A percentile compares a stretch with the other conserved stretches of the same genome.
These are phyloP conservation scores for Caenorhabditis brenneri DNA, from an alignment of 1,140 invertebrate species.

Conservation along the genomic window DNA sequence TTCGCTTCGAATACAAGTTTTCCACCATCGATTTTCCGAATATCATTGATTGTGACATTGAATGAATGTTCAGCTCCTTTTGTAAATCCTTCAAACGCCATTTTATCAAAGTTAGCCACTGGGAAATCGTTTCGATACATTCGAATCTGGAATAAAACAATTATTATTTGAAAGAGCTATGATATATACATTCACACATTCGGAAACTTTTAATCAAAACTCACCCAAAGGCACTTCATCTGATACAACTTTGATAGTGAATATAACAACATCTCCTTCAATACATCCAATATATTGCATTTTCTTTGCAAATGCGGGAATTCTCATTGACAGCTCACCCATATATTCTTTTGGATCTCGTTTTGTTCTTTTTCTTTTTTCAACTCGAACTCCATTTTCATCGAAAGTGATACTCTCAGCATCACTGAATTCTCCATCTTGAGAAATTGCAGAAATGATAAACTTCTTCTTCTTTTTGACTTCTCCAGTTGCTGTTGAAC, in stretches of 20 bases:
- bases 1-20: constrained; percentile 31
- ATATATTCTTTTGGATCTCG: constrained; percentile 28
- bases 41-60: constrained; percentile 30
- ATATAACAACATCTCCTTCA: constrained; percentile 11
- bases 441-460: constrained; percentile 11
- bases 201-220: too few relatives aligned
- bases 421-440: constrained; percentile 34
- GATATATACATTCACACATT: too few relatives aligned
- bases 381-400: constrained; percentile 26
- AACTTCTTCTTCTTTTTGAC: constrained; percentile 37
- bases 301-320: constrained; percentile 6
- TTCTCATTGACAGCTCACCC: constrained; percentile 14
- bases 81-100: constrained; percentile 15
- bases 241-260: constrained; percentile 25
- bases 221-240: not conserved
- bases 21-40: constrained; percentile 32
- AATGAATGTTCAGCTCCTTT: constrained; percentile 12
- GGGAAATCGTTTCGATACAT: constrained; percentile 25
- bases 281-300: constrained; percentile 31
- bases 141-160: not conserved
- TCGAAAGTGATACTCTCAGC: constrained; percentile 31
- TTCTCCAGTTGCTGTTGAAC: constrained; percentile 21
- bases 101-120: constrained; percentile 17
- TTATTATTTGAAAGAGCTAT: too few relatives aligned
- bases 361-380: constrained; percentile 8